phyloP scores from a whole-genome alignment of 2,888 invertebrate genomes.

The Ormia ochracea region DNA sequence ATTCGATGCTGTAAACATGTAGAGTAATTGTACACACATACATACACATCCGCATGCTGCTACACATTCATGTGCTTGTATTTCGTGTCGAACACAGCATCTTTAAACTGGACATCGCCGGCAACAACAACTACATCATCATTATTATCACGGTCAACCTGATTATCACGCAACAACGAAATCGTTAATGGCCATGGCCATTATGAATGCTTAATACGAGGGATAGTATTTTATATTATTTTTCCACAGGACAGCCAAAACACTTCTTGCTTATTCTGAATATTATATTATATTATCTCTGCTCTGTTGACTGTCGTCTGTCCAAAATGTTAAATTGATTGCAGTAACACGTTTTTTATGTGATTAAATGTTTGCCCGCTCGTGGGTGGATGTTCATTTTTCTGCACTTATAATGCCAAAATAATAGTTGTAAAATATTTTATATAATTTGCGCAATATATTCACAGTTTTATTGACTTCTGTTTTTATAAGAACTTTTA shows the following conservation, averaged over 20 bases:
- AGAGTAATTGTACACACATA: neutral
- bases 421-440: slow-evolving; percentile 64
- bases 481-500: slow-evolving; percentile 1
- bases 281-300: neutral
- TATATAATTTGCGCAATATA: slow-evolving; percentile 54
- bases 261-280: slow-evolving; percentile 2
- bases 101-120: neutral
- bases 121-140: neutral
- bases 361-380: slow-evolving; percentile 23
- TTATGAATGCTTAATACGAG: slow-evolving; percentile 18
- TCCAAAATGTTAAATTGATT: slow-evolving; percentile 68
- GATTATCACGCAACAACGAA: neutral
- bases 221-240: neutral
- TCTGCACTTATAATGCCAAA: slow-evolving; percentile 58
- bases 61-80: neutral
- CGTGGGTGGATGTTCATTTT: slow-evolving; percentile 21
- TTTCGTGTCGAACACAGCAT: too few species aligned
- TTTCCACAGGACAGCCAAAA: neutral
- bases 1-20: neutral
- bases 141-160: neutral
- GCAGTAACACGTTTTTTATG: slow-evolving; percentile 66
- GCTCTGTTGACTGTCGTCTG: neutral
- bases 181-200: neutral
- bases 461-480: slow-evolving; percentile 51
- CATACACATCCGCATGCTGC: neutral